Evolutionary conservation across 2,888 invertebrate species (phyloP).

Genomic region (Nomada ruficornis): DNA sequence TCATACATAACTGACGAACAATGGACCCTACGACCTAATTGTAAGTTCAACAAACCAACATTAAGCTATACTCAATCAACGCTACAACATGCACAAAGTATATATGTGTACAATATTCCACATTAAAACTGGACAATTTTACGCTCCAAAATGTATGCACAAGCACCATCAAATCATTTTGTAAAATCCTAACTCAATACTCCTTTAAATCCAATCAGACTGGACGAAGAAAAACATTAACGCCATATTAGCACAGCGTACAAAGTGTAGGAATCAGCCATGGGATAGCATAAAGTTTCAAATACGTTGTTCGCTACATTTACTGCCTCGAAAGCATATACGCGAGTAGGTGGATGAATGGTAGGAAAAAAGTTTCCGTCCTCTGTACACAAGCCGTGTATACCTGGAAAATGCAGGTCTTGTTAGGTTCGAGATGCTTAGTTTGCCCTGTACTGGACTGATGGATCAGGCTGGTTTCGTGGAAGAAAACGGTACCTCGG

Average conservation of each 20-base stretch:
- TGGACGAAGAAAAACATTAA: neutral
- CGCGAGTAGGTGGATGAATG: neutral
- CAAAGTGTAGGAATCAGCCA: no score
- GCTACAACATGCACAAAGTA: no score
- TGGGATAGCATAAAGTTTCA: no score
- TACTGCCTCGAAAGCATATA: neutral
- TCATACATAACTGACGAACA: no score
- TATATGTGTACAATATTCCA: no score
- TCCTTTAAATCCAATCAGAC: neutral
- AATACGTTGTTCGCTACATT: no score
- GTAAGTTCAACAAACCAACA: no score
- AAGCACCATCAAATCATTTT: neutral
- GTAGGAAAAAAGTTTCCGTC: constrained; percentile 2
- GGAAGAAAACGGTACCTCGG: constrained; percentile 71
- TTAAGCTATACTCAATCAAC: no score
- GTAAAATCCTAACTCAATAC: neutral
- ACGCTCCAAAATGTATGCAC: no score
- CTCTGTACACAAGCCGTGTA: constrained; percentile 9
- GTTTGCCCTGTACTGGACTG: constrained; percentile 30
- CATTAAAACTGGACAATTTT: no score
- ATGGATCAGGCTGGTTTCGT: constrained; percentile 61
- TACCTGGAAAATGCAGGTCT: constrained; percentile 56
- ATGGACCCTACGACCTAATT: no score
- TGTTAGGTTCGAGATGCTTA: constrained; percentile 16
- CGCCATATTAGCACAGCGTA: no score